Conservation (phyloP, 2,888 invertebrate genomes). For the Athetis lepigone region DNA sequence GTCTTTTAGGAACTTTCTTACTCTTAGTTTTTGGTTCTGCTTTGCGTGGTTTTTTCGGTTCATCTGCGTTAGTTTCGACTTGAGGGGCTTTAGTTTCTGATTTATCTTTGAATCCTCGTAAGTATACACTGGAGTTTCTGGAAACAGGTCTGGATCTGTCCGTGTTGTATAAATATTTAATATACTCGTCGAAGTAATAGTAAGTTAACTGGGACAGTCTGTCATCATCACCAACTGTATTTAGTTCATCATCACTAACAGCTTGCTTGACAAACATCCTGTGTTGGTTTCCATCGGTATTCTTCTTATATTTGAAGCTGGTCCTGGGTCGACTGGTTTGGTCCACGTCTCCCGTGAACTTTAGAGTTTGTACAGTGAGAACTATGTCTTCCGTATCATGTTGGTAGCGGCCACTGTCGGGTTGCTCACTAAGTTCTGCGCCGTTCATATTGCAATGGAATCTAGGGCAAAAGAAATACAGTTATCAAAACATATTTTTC, state of each 20-base stretch:
- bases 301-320: slow-evolving; percentile 83
- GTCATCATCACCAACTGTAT: slow-evolving; percentile 74
- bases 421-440: slow-evolving; percentile 54
- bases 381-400: slow-evolving; percentile 74
- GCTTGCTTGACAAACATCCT: slow-evolving; percentile 86
- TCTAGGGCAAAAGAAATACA: slow-evolving; percentile 65
- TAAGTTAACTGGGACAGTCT: slow-evolving; percentile 77
- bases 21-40: slow-evolving; percentile 63
- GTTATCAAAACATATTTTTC: neutral
- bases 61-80: slow-evolving; percentile 65
- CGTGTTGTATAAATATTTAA: slow-evolving; percentile 78
- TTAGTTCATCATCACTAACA: slow-evolving; percentile 70
- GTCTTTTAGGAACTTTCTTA: slow-evolving; percentile 50
- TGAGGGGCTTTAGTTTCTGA: slow-evolving; percentile 76
- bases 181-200: slow-evolving; percentile 83
- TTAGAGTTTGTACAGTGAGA: slow-evolving; percentile 84
- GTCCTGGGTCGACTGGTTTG: slow-evolving; percentile 76
- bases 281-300: slow-evolving; percentile 74
- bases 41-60: slow-evolving; percentile 66
- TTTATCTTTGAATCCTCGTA: slow-evolving; percentile 70
- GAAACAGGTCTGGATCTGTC: slow-evolving; percentile 81
- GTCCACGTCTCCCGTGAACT: slow-evolving; percentile 79
- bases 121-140: slow-evolving; percentile 77
- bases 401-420: slow-evolving; percentile 59
- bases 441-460: slow-evolving; percentile 72